Evolutionary conservation across 1,140 invertebrate species (phyloP).

Genomic region (Habropoda laboriosa): DNA sequence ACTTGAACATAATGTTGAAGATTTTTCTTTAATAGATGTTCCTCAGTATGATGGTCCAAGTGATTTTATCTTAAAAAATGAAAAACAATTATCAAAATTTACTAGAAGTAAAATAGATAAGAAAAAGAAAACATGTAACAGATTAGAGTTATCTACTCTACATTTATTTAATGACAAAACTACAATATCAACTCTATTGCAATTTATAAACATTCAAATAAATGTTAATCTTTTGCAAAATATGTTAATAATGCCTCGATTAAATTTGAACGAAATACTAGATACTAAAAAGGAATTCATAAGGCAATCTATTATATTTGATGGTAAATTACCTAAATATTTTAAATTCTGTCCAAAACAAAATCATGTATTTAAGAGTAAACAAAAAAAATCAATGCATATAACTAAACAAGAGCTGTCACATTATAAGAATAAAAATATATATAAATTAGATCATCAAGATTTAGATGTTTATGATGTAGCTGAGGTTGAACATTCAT

Average conservation of each 20-base stretch:
- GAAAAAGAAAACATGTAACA: neutral
- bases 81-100: neutral
- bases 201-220: constrained; percentile 8
- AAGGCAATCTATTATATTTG: neutral
- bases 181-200: neutral
- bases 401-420: neutral
- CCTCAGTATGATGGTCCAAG: constrained; percentile 73
- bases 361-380: neutral
- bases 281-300: neutral
- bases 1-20: constrained; percentile 19
- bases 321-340: constrained; percentile 23
- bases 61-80: constrained; percentile 33
- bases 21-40: constrained; percentile 51
- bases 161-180: neutral
- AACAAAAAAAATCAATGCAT: neutral
- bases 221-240: neutral
- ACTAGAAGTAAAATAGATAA: constrained; percentile 72
- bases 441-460: constrained; percentile 34
- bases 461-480: constrained; percentile 54
- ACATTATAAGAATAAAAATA: neutral
- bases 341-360: neutral
- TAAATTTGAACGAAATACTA: no score
- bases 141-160: neutral
- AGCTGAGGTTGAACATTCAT: constrained; percentile 23
- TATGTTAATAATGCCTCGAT: neutral